These are phyloP conservation scores for Tinamus guttatus DNA, from an alignment of 2,113 vertebrate genomes.

Conservation along the genomic window DNA sequence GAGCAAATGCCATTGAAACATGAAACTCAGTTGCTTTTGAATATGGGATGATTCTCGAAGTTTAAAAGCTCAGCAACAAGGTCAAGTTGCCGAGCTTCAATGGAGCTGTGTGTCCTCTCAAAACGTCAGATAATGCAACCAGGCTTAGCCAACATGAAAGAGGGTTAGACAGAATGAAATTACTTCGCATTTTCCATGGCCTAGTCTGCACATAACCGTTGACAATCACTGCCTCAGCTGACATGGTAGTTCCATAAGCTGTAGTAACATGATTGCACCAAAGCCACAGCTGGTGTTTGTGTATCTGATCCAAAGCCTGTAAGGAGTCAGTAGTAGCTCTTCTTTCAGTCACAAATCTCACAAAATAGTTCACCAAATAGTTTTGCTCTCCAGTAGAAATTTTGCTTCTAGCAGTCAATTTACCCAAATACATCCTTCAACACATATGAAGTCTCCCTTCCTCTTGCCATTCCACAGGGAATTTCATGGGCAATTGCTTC, in stretches of 20 bases:
- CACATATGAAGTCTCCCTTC: constrained; percentile 19
- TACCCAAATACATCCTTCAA: neutral
- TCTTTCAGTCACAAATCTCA: neutral
- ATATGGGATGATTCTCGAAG: neutral
- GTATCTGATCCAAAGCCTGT: neutral
- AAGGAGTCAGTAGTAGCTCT: neutral
- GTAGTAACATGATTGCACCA: neutral
- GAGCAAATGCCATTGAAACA: neutral
- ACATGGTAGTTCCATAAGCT: neutral
- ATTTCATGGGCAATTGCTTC: constrained; percentile 37
- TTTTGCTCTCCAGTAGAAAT: neutral
- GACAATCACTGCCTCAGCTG: neutral
- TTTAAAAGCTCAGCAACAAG: neutral
- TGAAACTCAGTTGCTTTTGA: neutral
- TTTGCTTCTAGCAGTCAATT: constrained; percentile 1
- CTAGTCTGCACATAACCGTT: neutral
- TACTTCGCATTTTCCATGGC: neutral
- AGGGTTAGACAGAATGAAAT: neutral
- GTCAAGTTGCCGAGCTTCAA: neutral
- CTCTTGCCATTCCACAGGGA: neutral
- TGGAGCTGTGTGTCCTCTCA: neutral
- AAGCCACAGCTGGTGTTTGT: neutral
- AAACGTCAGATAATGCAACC: neutral
- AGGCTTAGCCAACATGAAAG: neutral
- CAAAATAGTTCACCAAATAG: neutral